A percentile compares a stretch with the other conserved stretches of the same genome.
phyloP scores from a whole-genome alignment of 2,888 invertebrate species.

The Chrysolina americana region DNA sequence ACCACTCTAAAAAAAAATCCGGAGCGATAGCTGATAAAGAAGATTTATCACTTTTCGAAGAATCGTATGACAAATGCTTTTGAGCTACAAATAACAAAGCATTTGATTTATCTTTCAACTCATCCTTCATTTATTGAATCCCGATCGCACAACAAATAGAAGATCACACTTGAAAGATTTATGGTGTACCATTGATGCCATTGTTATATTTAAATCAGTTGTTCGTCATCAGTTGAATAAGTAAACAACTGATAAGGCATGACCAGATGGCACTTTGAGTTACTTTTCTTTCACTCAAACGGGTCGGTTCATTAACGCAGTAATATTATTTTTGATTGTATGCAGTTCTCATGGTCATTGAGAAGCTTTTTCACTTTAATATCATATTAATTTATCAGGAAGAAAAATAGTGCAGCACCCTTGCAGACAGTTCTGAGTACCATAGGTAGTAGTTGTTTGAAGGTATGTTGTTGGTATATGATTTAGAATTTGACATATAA shows the following conservation, averaged over 20 bases:
- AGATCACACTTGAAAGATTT: conserved; percentile 10
- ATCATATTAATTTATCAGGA: too few species aligned
- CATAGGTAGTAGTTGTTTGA: too few species aligned
- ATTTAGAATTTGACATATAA: too few species aligned
- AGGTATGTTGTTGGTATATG: too few species aligned
- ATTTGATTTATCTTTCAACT: background rate
- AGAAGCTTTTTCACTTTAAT: too few species aligned
- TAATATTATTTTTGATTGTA: too few species aligned
- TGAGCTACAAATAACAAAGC: background rate
- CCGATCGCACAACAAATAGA: conserved; percentile 5
- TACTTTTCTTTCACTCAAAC: background rate
- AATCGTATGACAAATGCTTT: background rate
- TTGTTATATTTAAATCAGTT: conserved; percentile 10
- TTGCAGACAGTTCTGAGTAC: too few species aligned
- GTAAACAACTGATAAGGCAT: conserved; percentile 17
- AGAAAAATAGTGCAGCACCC: too few species aligned
- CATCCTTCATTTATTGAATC: background rate
- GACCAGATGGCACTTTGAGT: background rate
- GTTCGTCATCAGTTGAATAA: conserved; percentile 1
- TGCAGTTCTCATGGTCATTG: too few species aligned
- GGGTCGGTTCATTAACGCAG: too few species aligned
- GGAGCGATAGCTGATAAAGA: too few species aligned
- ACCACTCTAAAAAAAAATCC: too few species aligned
- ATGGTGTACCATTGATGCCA: background rate
- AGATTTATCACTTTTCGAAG: background rate